A percentile compares a stretch with the other conserved stretches of the same genome.
Conservation (phyloP, 1,140 invertebrate species). For the Orchestia grillus region DNA sequence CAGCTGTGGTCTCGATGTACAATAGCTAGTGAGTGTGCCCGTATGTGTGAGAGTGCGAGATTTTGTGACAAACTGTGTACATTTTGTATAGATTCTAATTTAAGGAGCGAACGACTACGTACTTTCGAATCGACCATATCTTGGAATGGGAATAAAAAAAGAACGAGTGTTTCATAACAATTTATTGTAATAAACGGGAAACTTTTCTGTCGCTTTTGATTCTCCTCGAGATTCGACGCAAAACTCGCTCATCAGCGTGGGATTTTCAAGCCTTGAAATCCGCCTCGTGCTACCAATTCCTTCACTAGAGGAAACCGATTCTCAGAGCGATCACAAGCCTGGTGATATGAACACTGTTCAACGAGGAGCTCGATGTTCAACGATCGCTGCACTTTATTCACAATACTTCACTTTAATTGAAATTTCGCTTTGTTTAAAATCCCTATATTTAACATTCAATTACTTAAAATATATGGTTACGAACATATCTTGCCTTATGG, state of each 20-base stretch:
- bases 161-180: background rate
- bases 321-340: too few species aligned
- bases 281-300: background rate
- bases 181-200: conserved; percentile 15
- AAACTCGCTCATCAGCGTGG: background rate
- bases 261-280: background rate
- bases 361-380: too few species aligned
- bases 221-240: background rate
- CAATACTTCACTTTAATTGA: too few species aligned
- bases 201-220: background rate
- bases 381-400: too few species aligned
- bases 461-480: too few species aligned
- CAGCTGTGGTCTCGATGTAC: conserved; percentile 13
- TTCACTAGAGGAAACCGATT: too few species aligned
- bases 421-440: too few species aligned
- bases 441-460: too few species aligned
- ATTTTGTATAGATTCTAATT: conserved; percentile 41
- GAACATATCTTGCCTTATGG: too few species aligned
- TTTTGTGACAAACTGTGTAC: conserved; percentile 21
- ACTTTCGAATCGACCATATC: conserved; percentile 12
- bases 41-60: background rate
- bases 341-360: too few species aligned
- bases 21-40: conserved; percentile 2
- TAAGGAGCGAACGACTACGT: conserved; percentile 21
- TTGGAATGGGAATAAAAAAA: conserved; percentile 44